Conservation (phyloP, 2,888 invertebrate genomes). For the Dermolepida albohirtum region DNA sequence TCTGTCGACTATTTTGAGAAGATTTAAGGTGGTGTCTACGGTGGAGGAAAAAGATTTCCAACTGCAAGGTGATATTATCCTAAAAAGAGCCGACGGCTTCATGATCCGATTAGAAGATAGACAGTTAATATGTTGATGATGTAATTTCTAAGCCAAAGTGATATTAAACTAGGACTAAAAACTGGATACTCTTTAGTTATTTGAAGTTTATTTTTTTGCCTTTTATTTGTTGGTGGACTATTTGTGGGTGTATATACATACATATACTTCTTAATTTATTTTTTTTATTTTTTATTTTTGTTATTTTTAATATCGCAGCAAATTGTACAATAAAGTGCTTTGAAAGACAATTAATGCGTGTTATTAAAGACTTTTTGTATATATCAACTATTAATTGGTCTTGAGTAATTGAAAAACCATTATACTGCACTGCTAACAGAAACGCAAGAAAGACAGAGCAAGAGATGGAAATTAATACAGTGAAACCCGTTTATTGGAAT, state of each 20-base stretch:
- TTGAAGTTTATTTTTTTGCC: not conserved
- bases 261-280: conserved; percentile 39
- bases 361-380: too few relatives aligned
- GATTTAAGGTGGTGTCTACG: conserved; percentile 78
- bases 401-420: too few relatives aligned
- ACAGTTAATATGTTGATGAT: conserved; percentile 7
- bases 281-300: conserved; percentile 35
- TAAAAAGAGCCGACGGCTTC: conserved; percentile 83
- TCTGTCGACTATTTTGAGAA: conserved; percentile 79
- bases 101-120: conserved; percentile 59
- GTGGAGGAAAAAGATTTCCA: conserved; percentile 76
- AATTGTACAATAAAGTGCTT: conserved; percentile 43
- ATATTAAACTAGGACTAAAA: not conserved
- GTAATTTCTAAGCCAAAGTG: not conserved
- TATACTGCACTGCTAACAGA: too few relatives aligned
- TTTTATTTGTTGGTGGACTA: not conserved
- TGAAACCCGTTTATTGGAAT: too few relatives aligned
- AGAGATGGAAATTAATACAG: too few relatives aligned
- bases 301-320: conserved; percentile 10
- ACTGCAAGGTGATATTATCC: conserved; percentile 81
- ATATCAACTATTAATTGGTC: too few relatives aligned
- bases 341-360: conserved; percentile 5
- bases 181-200: not conserved
- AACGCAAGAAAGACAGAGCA: too few relatives aligned
- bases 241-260: conserved; percentile 33